phyloP scores from a whole-genome alignment of 1,140 invertebrate species.

The Nixonia krombeini region DNA sequence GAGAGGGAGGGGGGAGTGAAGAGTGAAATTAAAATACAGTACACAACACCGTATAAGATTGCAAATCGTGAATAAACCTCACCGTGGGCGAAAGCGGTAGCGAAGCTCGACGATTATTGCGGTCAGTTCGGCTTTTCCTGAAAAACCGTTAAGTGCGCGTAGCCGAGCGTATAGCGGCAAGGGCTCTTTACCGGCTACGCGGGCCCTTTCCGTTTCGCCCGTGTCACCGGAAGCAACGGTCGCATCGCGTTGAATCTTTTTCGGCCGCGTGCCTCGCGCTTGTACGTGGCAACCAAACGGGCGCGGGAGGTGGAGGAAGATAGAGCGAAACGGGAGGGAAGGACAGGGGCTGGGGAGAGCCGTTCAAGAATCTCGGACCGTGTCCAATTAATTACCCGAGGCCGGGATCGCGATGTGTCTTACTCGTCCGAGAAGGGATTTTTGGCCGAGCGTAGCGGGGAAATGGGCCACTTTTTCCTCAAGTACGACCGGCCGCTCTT shows the following conservation, averaged over 20 bases:
- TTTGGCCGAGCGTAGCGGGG: too few species aligned
- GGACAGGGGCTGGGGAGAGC: too few species aligned
- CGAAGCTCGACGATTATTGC: constrained; percentile 30
- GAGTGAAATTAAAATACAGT: constrained; percentile 27
- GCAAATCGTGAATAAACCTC: constrained; percentile 17
- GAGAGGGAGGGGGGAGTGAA: background rate
- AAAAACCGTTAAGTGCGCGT: constrained; percentile 32
- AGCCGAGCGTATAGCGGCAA: constrained; percentile 25
- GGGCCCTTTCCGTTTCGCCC: constrained; percentile 33
- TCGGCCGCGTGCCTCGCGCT: too few species aligned
- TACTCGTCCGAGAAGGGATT: background rate
- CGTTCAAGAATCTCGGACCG: constrained; percentile 20
- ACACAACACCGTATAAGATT: constrained; percentile 21
- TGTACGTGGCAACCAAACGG: too few species aligned
- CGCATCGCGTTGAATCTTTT: constrained; percentile 24
- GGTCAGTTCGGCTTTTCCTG: constrained; percentile 15
- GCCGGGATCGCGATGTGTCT: background rate
- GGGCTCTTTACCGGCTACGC: constrained; percentile 15
- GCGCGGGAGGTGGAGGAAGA: too few species aligned
- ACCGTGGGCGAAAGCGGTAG: background rate
- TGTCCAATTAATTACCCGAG: constrained; percentile 22
- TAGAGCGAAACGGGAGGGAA: too few species aligned
- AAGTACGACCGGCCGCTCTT: too few species aligned
- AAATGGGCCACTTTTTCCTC: too few species aligned
- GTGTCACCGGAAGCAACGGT: constrained; percentile 39